phyloP scores from a whole-genome alignment of 1,140 invertebrate genomes.

The Patella vulgata region DNA sequence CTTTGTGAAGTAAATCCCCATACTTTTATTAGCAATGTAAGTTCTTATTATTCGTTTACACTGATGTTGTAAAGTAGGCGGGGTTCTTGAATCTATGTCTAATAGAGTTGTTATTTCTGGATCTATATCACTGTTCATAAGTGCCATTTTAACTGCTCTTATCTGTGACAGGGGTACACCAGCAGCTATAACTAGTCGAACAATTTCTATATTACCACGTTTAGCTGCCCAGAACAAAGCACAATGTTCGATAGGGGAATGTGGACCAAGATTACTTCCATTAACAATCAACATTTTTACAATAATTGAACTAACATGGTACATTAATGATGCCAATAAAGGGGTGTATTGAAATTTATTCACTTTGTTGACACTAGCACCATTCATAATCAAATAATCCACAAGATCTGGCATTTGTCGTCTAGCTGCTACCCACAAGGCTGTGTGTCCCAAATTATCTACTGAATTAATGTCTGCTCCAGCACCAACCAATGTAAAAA shows the following conservation, averaged over 20 bases:
- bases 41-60: slow-evolving; percentile 46
- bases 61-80: slow-evolving; percentile 53
- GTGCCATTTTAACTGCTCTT: slow-evolving; percentile 45
- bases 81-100: slow-evolving; percentile 46
- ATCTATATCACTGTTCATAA: slow-evolving; percentile 46
- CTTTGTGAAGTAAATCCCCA: slow-evolving; percentile 44
- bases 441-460: slow-evolving; percentile 58
- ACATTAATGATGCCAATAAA: slow-evolving; percentile 53
- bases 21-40: slow-evolving; percentile 27
- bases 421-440: slow-evolving; percentile 57
- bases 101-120: slow-evolving; percentile 43
- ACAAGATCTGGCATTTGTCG: slow-evolving; percentile 59
- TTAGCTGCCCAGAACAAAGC: slow-evolving; percentile 60
- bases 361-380: slow-evolving; percentile 60
- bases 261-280: slow-evolving; percentile 52
- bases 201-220: slow-evolving; percentile 54
- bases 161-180: slow-evolving; percentile 51
- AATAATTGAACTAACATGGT: slow-evolving; percentile 54
- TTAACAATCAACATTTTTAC: slow-evolving; percentile 53
- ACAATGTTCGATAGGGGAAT: slow-evolving; percentile 42
- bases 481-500: slow-evolving; percentile 48
- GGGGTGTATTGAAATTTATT: slow-evolving; percentile 54
- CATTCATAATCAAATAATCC: slow-evolving; percentile 55
- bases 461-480: slow-evolving; percentile 59
- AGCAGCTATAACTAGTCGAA: slow-evolving; percentile 51